Evolutionary conservation across 1,140 invertebrate species (phyloP).

Genomic region (Ctenoplectra terminalis): DNA sequence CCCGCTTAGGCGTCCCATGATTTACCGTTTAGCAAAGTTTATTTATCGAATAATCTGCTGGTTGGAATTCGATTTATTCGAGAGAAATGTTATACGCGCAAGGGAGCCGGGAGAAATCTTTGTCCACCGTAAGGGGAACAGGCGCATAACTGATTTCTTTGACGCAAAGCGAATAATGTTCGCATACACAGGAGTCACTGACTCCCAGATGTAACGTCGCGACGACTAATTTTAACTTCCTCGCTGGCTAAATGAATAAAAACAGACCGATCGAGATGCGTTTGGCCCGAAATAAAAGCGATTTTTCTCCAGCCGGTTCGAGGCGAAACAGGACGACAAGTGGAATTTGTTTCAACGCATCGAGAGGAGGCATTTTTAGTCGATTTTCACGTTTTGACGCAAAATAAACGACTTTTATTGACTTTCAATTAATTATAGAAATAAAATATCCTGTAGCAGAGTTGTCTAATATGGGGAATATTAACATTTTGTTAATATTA

Average conservation of each 20-base stretch:
- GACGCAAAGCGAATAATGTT: constrained; percentile 48
- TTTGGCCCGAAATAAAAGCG: constrained; percentile 64
- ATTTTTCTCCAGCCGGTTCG: neutral
- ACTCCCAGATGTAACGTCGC: constrained; percentile 64
- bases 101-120: neutral
- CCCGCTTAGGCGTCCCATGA: neutral
- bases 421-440: too few species aligned
- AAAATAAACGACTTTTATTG: too few species aligned
- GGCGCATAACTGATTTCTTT: constrained; percentile 63
- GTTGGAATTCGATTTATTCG: constrained; percentile 5
- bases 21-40: neutral
- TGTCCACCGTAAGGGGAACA: neutral
- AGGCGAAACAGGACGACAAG: neutral
- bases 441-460: too few species aligned
- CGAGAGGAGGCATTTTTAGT: too few species aligned
- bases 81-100: neutral
- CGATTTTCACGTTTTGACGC: too few species aligned
- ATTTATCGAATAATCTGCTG: constrained; percentile 3
- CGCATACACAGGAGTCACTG: constrained; percentile 65
- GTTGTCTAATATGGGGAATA: too few species aligned
- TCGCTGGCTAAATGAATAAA: constrained; percentile 64
- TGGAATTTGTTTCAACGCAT: neutral
- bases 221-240: constrained; percentile 74
- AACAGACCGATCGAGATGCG: constrained; percentile 58
- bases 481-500: too few species aligned